phyloP scores from a whole-genome alignment of 2,888 invertebrate species.

The Cheiracanthium punctorium region DNA sequence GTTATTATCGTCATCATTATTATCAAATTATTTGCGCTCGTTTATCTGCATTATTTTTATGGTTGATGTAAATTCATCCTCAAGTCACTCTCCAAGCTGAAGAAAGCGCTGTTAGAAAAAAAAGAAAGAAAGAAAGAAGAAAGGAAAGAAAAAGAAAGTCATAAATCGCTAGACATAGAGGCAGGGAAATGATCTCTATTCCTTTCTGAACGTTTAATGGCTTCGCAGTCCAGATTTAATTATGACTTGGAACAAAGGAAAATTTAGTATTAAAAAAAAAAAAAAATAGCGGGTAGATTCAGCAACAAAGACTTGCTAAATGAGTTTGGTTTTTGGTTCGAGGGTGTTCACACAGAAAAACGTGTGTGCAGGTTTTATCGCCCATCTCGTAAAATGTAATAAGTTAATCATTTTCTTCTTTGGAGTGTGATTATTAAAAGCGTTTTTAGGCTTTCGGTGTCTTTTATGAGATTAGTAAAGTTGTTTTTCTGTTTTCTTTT shows the following conservation, averaged over 20 bases:
- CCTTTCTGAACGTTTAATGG: conserved; percentile 23
- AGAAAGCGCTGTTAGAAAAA: no score
- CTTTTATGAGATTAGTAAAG: conserved; percentile 61
- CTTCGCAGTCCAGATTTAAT: conserved; percentile 47
- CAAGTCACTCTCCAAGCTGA: no score
- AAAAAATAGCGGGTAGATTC: conserved; percentile 15
- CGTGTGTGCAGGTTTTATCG: conserved; percentile 41
- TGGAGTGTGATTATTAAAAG: neutral
- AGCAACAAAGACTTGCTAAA: conserved; percentile 51
- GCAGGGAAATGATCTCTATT: no score
- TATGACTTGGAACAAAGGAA: conserved; percentile 40
- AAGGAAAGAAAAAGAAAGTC: no score
- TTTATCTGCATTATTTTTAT: no score
- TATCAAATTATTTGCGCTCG: no score
- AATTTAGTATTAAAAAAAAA: neutral
- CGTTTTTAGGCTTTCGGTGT: conserved; percentile 17
- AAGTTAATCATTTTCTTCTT: conserved; percentile 59
- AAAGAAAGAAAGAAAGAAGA: no score
- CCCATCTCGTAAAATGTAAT: conserved; percentile 55
- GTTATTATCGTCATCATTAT: no score
- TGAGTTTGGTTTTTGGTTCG: conserved; percentile 55
- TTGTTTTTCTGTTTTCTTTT: conserved; percentile 47
- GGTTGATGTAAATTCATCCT: no score
- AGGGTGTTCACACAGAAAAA: conserved; percentile 49
- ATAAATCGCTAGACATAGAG: no score